Conservation (phyloP, 37 sponge, comb jelly and placozoan species). For the Theonella swinhoei region DNA sequence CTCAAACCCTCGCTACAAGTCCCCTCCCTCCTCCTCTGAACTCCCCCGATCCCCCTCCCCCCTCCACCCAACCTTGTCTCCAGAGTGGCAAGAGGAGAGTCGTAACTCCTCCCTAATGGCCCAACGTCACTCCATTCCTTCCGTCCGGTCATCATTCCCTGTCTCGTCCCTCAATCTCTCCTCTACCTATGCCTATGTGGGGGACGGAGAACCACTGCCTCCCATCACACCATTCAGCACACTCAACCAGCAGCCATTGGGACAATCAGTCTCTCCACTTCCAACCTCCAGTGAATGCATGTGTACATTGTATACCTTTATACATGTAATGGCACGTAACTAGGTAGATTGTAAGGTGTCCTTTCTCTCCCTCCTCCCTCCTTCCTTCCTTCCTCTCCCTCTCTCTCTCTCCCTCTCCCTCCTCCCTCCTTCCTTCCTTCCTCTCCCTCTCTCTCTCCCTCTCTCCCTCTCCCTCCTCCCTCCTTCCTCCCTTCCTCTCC, state of each 20-base stretch:
- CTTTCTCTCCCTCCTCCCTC: neutral
- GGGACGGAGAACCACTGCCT: neutral
- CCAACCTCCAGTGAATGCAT: constrained; percentile 1
- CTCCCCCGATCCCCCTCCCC: neutral
- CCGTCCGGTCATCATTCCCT: constrained; percentile 10
- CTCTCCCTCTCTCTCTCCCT: too few relatives aligned
- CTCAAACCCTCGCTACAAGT: too few relatives aligned
- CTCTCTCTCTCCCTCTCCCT: neutral
- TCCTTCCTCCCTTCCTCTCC: neutral
- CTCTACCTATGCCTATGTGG: neutral
- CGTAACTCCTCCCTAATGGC: neutral
- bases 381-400: neutral
- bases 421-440: neutral
- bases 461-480: neutral
- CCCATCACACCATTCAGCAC: neutral
- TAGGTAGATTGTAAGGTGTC: too few relatives aligned
- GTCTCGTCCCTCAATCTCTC: neutral
- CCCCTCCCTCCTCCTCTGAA: constrained; percentile 8
- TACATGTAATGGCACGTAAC: too few relatives aligned
- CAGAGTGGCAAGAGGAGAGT: neutral
- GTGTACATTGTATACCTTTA: too few relatives aligned
- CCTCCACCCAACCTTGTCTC: too few relatives aligned
- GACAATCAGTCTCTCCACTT: neutral
- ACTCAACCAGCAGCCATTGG: neutral
- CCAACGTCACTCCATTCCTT: neutral